Evolutionary conservation across 2,888 invertebrate species (phyloP).

Genomic region (Apamea crenata): DNA sequence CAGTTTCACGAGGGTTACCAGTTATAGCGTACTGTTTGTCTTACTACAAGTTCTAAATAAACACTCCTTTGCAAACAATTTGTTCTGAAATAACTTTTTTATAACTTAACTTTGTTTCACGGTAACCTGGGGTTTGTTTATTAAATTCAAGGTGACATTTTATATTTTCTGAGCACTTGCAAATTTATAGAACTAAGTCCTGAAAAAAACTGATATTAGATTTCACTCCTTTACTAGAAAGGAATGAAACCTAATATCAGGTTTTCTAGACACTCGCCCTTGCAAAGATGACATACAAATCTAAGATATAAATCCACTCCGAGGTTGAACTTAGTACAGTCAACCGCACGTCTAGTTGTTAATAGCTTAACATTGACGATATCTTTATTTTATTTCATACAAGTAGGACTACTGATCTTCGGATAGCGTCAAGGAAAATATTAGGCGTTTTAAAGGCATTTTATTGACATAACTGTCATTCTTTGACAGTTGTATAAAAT

Average conservation of each 20-base stretch:
- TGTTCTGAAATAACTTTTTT: constrained; percentile 6
- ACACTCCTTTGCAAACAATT: constrained; percentile 12
- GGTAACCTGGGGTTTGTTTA: not conserved
- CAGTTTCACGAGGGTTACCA: not conserved
- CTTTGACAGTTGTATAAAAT: too few species aligned
- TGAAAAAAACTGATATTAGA: too few species aligned
- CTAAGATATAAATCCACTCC: not conserved
- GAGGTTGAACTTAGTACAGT: not conserved
- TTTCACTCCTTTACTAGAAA: too few species aligned
- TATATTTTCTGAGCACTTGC: not conserved
- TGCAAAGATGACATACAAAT: not conserved
- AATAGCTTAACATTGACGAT: not conserved
- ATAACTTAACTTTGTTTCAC: constrained; percentile 1
- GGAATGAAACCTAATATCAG: not conserved
- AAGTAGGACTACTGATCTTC: not conserved
- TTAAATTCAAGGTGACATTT: not conserved
- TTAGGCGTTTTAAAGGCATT: too few species aligned
- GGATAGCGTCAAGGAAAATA: not conserved
- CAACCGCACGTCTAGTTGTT: constrained; percentile 1
- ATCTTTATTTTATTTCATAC: not conserved
- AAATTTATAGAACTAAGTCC: not conserved
- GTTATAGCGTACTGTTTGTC: constrained; percentile 3
- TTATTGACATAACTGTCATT: too few species aligned
- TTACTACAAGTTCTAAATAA: constrained; percentile 16
- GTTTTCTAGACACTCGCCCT: not conserved